These are phyloP conservation scores for Eupithecia centaureata DNA, from an alignment of 2,888 invertebrate genomes.

Conservation along the genomic window DNA sequence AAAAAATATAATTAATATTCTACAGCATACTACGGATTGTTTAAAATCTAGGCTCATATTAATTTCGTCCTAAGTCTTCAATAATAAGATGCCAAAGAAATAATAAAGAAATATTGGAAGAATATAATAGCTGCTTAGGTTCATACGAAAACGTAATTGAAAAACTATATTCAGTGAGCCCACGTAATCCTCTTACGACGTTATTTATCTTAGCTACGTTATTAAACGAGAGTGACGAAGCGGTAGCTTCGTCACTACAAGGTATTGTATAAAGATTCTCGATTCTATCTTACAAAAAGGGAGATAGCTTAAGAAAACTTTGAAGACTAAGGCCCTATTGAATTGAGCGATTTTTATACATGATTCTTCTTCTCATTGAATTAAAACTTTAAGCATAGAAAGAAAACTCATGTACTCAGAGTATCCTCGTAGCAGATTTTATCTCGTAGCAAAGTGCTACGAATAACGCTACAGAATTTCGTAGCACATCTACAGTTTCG, in stretches of 20 bases:
- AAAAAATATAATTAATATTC: not conserved
- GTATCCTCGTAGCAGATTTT: not conserved
- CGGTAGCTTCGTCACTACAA: not conserved
- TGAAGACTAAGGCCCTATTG: too few relatives aligned
- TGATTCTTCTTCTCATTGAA: too few relatives aligned
- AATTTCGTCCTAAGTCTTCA: not conserved
- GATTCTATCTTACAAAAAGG: not conserved
- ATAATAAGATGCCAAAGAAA: not conserved
- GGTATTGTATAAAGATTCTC: not conserved
- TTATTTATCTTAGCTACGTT: slow-evolving; percentile 21
- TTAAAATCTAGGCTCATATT: not conserved
- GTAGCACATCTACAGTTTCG: slow-evolving; percentile 54
- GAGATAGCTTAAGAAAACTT: too few relatives aligned
- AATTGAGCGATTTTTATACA: too few relatives aligned
- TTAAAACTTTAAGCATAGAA: too few relatives aligned
- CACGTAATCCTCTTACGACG: slow-evolving; percentile 16
- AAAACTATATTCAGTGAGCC: slow-evolving; percentile 15
- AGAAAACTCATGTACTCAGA: too few relatives aligned
- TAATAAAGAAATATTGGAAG: not conserved
- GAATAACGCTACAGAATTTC: slow-evolving; percentile 16
- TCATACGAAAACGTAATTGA: slow-evolving; percentile 2
- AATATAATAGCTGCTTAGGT: slow-evolving; percentile 9
- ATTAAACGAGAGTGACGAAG: not conserved
- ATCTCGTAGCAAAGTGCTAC: slow-evolving; percentile 22
- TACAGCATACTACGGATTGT: not conserved